Evolutionary conservation across 2,113 vertebrate genomes (phyloP).

Genomic region (Neolamprologus modestus): DNA sequence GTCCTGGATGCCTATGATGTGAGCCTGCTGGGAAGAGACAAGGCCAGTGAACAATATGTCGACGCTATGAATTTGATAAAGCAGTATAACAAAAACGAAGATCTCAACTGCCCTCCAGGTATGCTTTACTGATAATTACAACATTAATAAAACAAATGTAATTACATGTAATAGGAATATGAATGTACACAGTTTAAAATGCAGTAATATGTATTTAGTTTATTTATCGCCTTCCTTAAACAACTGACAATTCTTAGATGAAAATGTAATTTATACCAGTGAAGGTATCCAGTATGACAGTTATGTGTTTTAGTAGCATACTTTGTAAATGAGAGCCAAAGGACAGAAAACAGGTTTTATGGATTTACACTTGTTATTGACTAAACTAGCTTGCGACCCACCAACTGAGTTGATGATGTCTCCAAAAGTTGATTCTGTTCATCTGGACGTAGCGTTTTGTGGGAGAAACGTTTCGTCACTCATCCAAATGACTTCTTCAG

Average conservation of each 20-base stretch:
- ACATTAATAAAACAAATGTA: background rate
- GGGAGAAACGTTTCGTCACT: too few species aligned
- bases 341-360: background rate
- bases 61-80: constrained; percentile 70
- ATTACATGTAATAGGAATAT: background rate
- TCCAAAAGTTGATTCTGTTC: too few species aligned
- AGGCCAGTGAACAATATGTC: constrained; percentile 62
- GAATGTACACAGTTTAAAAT: background rate
- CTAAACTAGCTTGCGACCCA: background rate
- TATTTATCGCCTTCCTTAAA: background rate
- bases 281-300: background rate
- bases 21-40: constrained; percentile 80
- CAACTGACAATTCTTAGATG: background rate
- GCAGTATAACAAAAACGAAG: constrained; percentile 77
- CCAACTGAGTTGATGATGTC: background rate
- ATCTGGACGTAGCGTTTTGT: too few species aligned
- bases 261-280: background rate
- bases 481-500: too few species aligned
- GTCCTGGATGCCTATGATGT: constrained; percentile 86
- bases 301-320: background rate
- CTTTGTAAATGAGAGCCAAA: background rate
- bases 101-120: constrained; percentile 87
- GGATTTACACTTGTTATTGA: background rate
- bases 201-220: background rate
- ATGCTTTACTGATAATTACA: background rate